Evolutionary conservation across 2,888 invertebrate species (phyloP), one percentile per base, ranked within the genome.

Genomic region (Latrodectus elegans): DNA sequence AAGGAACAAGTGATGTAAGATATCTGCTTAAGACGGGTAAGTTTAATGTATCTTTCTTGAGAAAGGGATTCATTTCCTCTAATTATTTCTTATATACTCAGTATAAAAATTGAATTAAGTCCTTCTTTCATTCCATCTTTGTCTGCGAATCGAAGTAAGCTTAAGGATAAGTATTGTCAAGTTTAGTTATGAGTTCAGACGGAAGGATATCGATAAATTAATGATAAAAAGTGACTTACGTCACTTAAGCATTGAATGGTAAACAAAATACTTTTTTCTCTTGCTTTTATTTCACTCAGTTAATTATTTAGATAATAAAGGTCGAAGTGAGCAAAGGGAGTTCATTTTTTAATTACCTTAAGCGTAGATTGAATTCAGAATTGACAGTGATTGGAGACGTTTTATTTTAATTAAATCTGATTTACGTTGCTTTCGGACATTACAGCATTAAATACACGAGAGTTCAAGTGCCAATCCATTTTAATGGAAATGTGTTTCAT

Each of bases 331-430:
- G 71, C 26, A 26, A 55, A 49, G 55, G 71, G 64, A 76, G 73
- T 76, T 60, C 38, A 38, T 38, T 38, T 38, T 38, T 38, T 38
- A 38, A 38, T 71, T 76, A 76, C 77, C 77, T 83, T 83, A 75
- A 72, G 22, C 83, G 76, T 65, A 22, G 76, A 53, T 83, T 53
- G 71, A 71, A 83, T 76, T 83, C 71, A 60, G 65, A 55, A 83
- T 71, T 83, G 83, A 83, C 76, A 76, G 76, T 83, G 76, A 83
- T 83, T 70, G 71, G 83, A 83, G 77, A 71, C 76, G 76, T 83
- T 83, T 83, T 83, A 83, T 77, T 83, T 83, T 83, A 77, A 83
- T 83, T 83, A 83, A 83, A 83, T 76, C 76, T 71, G 83, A 83
- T 83, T 83, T 83, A 83, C 75, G 83, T 68, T 65, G 51, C 65